Evolutionary conservation across 2,888 invertebrate species (phyloP).

Genomic region (Caenorhabditis afra): DNA sequence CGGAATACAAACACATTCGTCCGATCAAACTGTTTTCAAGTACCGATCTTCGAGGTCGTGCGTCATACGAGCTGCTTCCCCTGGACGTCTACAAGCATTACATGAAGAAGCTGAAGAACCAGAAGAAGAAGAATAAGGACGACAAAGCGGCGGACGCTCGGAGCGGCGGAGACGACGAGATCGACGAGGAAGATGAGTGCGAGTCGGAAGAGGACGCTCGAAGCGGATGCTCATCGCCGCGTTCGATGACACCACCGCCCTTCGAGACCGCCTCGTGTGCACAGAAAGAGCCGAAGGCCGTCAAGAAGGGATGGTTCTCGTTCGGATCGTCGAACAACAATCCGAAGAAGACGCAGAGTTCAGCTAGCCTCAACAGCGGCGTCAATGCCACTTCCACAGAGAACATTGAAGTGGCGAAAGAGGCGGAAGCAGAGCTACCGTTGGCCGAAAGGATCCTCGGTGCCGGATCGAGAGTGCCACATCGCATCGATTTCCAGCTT

Average conservation of each 20-base stretch:
- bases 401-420: slow-evolving; percentile 63
- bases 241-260: slow-evolving; percentile 73
- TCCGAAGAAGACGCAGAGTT: slow-evolving; percentile 48
- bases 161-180: slow-evolving; percentile 68
- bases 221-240: slow-evolving; percentile 72
- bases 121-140: slow-evolving; percentile 67
- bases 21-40: slow-evolving; percentile 75
- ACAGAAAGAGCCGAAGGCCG: slow-evolving; percentile 52
- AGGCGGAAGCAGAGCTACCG: slow-evolving; percentile 66
- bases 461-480: slow-evolving; percentile 49
- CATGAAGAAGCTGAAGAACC: slow-evolving; percentile 74
- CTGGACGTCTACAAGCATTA: slow-evolving; percentile 77
- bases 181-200: slow-evolving; percentile 72
- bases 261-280: slow-evolving; percentile 3
- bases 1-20: slow-evolving; percentile 76
- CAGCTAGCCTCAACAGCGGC: slow-evolving; percentile 39
- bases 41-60: slow-evolving; percentile 54
- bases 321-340: slow-evolving; percentile 50
- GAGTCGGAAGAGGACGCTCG: slow-evolving; percentile 74
- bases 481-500: slow-evolving; percentile 66
- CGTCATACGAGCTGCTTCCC: slow-evolving; percentile 70
- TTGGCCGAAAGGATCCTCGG: slow-evolving; percentile 64
- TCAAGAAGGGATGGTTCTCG: slow-evolving; percentile 68
- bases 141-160: slow-evolving; percentile 51
- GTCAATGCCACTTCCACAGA: slow-evolving; percentile 43